phyloP scores from a whole-genome alignment of 2,888 invertebrate genomes.

The Pammene fasciana region DNA sequence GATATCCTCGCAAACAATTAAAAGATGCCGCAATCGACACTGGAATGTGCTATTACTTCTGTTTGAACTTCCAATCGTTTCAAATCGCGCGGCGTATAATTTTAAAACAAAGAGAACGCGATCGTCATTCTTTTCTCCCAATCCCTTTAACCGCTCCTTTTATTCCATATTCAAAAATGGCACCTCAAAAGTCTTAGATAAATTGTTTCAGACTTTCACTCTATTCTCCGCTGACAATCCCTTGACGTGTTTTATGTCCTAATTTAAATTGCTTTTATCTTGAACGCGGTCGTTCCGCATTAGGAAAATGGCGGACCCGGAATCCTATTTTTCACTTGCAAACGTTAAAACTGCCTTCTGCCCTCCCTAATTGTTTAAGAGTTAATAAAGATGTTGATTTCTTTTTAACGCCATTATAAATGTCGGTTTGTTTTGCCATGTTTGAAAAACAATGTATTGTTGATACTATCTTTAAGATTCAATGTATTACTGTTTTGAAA shows the following conservation, averaged over 20 bases:
- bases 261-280: constrained; percentile 69
- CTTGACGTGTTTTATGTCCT: constrained; percentile 74
- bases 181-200: constrained; percentile 67
- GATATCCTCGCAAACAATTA: neutral
- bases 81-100: constrained; percentile 35
- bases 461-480: no score
- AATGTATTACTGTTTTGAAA: no score
- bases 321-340: constrained; percentile 64
- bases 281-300: constrained; percentile 62
- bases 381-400: constrained; percentile 50
- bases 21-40: constrained; percentile 25
- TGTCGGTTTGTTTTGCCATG: constrained; percentile 11
- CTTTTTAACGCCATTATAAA: constrained; percentile 20
- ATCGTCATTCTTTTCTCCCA: constrained; percentile 59
- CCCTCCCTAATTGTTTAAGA: constrained; percentile 61
- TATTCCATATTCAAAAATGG: constrained; percentile 54
- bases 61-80: constrained; percentile 19
- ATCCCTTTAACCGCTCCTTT: constrained; percentile 59
- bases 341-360: constrained; percentile 59
- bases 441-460: no score
- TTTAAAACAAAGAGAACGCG: constrained; percentile 50
- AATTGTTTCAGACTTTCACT: constrained; percentile 62
- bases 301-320: constrained; percentile 55
- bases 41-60: constrained; percentile 28
- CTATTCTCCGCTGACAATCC: constrained; percentile 70